Evolutionary conservation across 2,113 vertebrate genomes (phyloP).

Genomic region (Osmerus eperlanus): DNA sequence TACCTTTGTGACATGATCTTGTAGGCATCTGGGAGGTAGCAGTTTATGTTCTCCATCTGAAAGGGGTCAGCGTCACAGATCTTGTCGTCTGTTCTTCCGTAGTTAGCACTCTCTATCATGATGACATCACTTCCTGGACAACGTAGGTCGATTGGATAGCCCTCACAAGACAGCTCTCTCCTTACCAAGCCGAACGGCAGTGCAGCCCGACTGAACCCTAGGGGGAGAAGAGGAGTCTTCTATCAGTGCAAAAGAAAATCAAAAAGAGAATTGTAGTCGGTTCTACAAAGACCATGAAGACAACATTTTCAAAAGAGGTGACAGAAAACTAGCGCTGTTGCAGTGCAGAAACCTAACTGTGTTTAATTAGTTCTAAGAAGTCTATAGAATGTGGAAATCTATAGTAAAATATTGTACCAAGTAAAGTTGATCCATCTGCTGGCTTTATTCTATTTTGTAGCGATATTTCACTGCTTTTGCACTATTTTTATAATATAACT

Average conservation of each 20-base stretch:
- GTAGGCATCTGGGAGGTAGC: conserved; percentile 98
- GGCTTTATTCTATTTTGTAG: no score
- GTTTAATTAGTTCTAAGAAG: no score
- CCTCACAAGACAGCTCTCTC: conserved; percentile 95
- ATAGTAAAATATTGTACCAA: no score
- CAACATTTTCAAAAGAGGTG: not conserved
- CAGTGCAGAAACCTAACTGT: no score
- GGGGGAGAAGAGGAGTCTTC: conserved; percentile 32
- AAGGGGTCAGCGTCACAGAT: conserved; percentile 98
- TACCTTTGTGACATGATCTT: conserved; percentile 99
- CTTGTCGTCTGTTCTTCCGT: conserved; percentile 97
- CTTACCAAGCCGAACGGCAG: conserved; percentile 94
- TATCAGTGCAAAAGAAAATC: conserved; percentile 48
- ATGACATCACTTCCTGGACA: conserved; percentile 99
- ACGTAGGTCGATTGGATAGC: conserved; percentile 96
- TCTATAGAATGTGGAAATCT: no score
- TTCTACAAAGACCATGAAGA: conserved; percentile 25
- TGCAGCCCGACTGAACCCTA: conserved; percentile 94
- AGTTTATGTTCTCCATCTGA: conserved; percentile 99
- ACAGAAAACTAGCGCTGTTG: no score
- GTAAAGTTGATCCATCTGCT: no score
- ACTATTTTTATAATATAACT: no score
- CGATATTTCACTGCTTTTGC: no score
- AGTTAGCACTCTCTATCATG: conserved; percentile 98
- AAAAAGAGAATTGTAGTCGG: conserved; percentile 34